Conservation (phyloP, 2,113 vertebrate species). For the Carlito syrichta region DNA sequence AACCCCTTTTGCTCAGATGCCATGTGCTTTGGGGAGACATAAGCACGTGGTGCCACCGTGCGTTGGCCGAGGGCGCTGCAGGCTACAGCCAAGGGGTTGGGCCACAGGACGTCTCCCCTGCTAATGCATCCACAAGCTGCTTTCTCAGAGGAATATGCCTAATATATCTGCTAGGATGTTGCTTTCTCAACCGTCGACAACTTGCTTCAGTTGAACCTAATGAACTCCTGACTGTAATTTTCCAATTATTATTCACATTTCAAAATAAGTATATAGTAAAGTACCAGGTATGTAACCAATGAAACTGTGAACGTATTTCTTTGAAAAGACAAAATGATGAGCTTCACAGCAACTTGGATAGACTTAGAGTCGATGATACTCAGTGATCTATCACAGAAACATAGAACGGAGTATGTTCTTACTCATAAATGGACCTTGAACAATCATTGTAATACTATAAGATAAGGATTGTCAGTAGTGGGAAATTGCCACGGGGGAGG, state of each 20-base stretch:
- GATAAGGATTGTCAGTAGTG: no score
- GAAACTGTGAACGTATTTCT: no score
- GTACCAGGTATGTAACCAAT: neutral
- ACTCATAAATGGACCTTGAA: no score
- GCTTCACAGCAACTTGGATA: no score
- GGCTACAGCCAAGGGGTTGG: rapidly evolving
- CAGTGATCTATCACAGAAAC: no score
- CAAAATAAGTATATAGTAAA: neutral
- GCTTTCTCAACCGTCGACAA: neutral
- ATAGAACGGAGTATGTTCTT: no score
- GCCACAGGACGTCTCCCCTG: neutral
- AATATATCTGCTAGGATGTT: no score
- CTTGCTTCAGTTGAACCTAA: neutral
- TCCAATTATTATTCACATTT: neutral
- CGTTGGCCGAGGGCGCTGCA: conserved; percentile 63
- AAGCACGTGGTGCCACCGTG: conserved; percentile 69
- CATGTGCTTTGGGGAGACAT: neutral
- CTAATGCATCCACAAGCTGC: no score
- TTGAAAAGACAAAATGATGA: no score
- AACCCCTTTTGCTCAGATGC: rapidly evolving
- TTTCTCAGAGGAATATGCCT: neutral
- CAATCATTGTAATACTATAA: no score
- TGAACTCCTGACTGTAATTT: neutral
- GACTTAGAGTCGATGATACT: no score
- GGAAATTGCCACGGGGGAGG: no score